These are phyloP conservation scores for Zaprionus camerounensis DNA, from an alignment of 1,140 invertebrate genomes.

Conservation along the genomic window DNA sequence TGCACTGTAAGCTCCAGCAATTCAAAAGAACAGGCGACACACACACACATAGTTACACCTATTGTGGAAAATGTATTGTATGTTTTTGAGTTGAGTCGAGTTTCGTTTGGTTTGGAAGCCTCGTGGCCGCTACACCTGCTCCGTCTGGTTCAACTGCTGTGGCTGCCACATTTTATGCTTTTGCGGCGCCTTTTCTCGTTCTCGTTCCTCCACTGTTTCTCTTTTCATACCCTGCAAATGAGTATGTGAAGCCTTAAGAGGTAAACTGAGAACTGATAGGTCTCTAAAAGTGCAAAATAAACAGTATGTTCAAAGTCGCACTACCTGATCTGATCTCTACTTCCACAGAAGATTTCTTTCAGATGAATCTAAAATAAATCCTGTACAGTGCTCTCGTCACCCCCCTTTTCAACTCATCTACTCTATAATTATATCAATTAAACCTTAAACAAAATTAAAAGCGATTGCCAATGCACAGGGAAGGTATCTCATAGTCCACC, in stretches of 20 bases:
- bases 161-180: conserved; percentile 35
- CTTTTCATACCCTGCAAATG: background rate
- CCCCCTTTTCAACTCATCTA: too few relatives aligned
- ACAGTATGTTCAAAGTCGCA: too few relatives aligned
- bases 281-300: background rate
- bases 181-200: conserved; percentile 4
- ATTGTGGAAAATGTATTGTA: conserved; percentile 51
- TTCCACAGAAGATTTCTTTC: too few relatives aligned
- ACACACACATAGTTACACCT: conserved; percentile 13
- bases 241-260: background rate
- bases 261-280: too few relatives aligned
- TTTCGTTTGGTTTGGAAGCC: conserved; percentile 36
- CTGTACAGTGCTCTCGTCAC: too few relatives aligned
- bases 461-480: too few relatives aligned
- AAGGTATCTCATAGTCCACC: background rate
- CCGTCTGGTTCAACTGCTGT: conserved; percentile 25
- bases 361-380: too few relatives aligned
- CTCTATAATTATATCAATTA: background rate
- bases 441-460: too few relatives aligned
- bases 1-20: conserved; percentile 16
- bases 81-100: conserved; percentile 41
- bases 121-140: conserved; percentile 28
- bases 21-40: conserved; percentile 28
- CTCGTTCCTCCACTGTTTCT: background rate
- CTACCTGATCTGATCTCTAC: too few relatives aligned